Conservation (phyloP, 2,888 invertebrate species). For the Chironomus tentans region DNA sequence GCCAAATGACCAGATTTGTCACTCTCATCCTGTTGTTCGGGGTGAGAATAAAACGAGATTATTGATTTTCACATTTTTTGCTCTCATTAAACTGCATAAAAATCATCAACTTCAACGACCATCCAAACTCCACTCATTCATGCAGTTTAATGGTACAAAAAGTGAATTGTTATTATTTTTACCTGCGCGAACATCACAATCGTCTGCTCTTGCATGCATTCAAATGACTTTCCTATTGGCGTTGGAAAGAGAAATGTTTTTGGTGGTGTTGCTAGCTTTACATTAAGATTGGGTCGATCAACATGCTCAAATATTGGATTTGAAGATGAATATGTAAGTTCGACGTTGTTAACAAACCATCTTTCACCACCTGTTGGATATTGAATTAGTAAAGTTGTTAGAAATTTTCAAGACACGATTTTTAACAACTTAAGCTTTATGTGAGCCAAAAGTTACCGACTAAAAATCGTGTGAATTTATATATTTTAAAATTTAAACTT, state of each 20-base stretch:
- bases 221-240: slow-evolving; percentile 76
- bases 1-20: slow-evolving; percentile 48
- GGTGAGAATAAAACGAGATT: neutral
- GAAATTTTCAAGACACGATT: too few relatives aligned
- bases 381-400: neutral
- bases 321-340: slow-evolving; percentile 62
- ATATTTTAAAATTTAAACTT: slow-evolving; percentile 29
- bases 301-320: slow-evolving; percentile 52
- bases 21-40: slow-evolving; percentile 35
- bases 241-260: slow-evolving; percentile 66
- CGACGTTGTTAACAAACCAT: slow-evolving; percentile 76
- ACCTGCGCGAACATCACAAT: slow-evolving; percentile 53
- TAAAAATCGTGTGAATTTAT: too few relatives aligned
- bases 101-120: neutral
- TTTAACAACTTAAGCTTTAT: neutral
- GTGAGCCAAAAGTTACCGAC: neutral
- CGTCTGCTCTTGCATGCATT: slow-evolving; percentile 61
- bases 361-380: slow-evolving; percentile 81
- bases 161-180: slow-evolving; percentile 33
- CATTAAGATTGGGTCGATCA: slow-evolving; percentile 47
- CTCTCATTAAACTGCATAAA: neutral
- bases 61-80: neutral
- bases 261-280: slow-evolving; percentile 49
- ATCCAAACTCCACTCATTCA: neutral
- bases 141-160: slow-evolving; percentile 32